A percentile compares a stretch with the other conserved stretches of the same genome.
phyloP scores from a whole-genome alignment of 2,888 invertebrate genomes.

The Phortica magna region DNA sequence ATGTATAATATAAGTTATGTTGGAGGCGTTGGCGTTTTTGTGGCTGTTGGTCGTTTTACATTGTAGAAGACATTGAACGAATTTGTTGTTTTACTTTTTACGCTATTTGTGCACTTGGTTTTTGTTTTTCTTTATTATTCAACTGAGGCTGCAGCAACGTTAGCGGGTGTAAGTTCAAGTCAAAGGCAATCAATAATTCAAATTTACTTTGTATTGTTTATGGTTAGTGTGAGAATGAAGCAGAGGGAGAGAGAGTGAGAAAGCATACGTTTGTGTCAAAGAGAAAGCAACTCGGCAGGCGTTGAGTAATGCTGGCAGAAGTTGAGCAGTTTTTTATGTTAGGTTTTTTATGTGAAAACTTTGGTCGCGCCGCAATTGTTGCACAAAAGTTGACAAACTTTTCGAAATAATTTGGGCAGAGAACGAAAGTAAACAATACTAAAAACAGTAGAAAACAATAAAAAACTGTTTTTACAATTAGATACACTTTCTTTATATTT shows the following conservation, averaged over 20 bases:
- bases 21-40: not conserved
- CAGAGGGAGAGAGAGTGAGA: not conserved
- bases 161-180: constrained; percentile 20
- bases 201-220: constrained; percentile 58
- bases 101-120: constrained; percentile 13
- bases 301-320: not conserved
- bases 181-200: constrained; percentile 66
- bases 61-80: constrained; percentile 55
- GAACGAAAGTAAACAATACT: not conserved
- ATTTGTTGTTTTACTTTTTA: constrained; percentile 54
- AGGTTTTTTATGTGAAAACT: constrained; percentile 27
- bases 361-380: constrained; percentile 16
- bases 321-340: not conserved
- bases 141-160: not conserved
- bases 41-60: not conserved
- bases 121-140: not conserved
- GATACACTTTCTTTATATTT: constrained; percentile 4
- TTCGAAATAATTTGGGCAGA: not conserved
- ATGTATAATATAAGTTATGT: not conserved
- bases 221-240: not conserved
- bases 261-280: too few species aligned
- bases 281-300: not conserved
- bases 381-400: not conserved
- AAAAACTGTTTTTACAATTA: constrained; percentile 1
- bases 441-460: not conserved